Percentiles rank a stretch among this genome's conserved stretches.
phyloP scores from a whole-genome alignment of 2,113 vertebrate species.

The Dendrocopos noguchii region DNA sequence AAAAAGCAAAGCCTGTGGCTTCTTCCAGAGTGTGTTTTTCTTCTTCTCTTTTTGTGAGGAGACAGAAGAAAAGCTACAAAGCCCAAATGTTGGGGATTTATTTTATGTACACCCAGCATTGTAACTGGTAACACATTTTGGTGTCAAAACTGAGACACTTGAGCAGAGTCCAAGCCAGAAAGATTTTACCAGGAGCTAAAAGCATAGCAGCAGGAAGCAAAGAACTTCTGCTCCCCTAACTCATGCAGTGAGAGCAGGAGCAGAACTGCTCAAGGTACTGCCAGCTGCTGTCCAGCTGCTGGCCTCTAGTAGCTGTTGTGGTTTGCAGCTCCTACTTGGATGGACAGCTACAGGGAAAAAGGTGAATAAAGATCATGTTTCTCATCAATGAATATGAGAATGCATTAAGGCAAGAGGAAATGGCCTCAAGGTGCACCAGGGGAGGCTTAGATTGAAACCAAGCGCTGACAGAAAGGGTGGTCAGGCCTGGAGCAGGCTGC shows the following conservation, averaged over 20 bases:
- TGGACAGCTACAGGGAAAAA: background rate
- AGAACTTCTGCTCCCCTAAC: rapidly evolving
- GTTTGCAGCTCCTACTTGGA: background rate
- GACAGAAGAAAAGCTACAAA: background rate
- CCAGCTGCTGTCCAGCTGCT: no score
- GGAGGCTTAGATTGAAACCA: no score
- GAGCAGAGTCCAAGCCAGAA: background rate
- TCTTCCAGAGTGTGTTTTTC: background rate
- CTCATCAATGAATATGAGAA: background rate
- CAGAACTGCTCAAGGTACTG: no score
- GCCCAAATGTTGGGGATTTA: background rate
- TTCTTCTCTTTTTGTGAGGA: no score
- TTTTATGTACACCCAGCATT: background rate
- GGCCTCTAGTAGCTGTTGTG: background rate
- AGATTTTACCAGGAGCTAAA: background rate
- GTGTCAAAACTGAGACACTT: background rate
- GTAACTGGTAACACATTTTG: background rate
- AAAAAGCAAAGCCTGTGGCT: background rate
- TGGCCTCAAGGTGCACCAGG: no score
- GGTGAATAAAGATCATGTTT: background rate
- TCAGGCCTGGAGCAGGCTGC: background rate
- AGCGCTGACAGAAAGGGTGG: background rate
- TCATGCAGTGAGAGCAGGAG: no score
- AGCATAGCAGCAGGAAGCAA: background rate
- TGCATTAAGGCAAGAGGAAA: background rate